Evolutionary conservation across 2,888 invertebrate species (phyloP), one percentile per base, ranked within the genome.

Genomic region (Amphipoea oculea): DNA sequence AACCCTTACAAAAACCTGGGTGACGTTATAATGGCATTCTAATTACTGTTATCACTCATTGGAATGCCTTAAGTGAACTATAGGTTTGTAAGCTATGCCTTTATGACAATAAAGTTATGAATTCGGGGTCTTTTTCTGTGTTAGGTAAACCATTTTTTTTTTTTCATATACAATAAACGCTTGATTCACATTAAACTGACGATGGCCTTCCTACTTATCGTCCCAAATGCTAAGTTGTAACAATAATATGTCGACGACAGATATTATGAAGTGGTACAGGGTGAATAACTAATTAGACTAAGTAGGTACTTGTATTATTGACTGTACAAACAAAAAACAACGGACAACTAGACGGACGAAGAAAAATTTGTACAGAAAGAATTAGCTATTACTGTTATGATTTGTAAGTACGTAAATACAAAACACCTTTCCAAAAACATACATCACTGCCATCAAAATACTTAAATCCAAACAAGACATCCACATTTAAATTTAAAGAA

Each of bases 401-500:
- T 54, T 54, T 54, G 1, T 45, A 45, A 9, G 48, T 17, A 51
- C 14, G 5, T 51, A 14, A 51, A 4, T 51, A 51, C 48, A 51
- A 14, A 6, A 54, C 20, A 54, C 48, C 48, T 48, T 51, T 51
- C 6, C 51, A 7, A 7, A 20, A 54, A 54, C 20, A 54, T 7
- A 20, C 2, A 20, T 54, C 7, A 54, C 20, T 7, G 7, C 23
- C 54, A 7, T 3, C 11, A 60, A 45, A 29, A 79, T 62, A 68
- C 3, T 36, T 40, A 1, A 7, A 36, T 14, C 20, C n/a, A 54
- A 68, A 65, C 29, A 69, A 73, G 23, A 68, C 42, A 81, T 57
- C 66, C 14, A 63, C 29, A 71, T 78, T 78, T 17, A 78, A 63
- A 65, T 42, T 29, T 29, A 2, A 66, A 73, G 68, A 76, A 70